A percentile compares a stretch with the other conserved stretches of the same genome.
These are phyloP conservation scores for Hapalemur alaotrensis DNA, from an alignment of 2,797 vertebrate genomes.

Conservation along the genomic window DNA sequence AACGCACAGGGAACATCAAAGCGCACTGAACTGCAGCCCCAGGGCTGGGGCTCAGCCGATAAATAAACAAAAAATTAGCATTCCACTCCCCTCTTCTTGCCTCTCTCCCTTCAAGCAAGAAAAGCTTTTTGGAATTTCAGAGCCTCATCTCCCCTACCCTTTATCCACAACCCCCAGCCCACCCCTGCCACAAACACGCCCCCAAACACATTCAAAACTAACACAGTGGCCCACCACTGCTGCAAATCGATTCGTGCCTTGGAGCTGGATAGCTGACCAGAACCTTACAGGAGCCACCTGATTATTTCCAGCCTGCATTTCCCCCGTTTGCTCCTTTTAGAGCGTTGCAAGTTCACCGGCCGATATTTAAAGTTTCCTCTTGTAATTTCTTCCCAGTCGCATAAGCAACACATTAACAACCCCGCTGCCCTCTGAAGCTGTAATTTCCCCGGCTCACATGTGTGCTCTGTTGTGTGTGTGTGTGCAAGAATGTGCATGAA, in stretches of 20 bases:
- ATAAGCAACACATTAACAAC: slow-evolving; percentile 35
- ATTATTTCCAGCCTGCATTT: neutral
- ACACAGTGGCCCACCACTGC: slow-evolving; percentile 2
- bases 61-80: slow-evolving; percentile 71
- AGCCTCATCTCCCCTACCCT: neutral
- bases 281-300: neutral
- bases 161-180: neutral
- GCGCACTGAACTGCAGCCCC: neutral
- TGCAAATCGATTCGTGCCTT: slow-evolving; percentile 18
- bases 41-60: neutral
- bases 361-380: slow-evolving; percentile 74
- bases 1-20: neutral
- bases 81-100: neutral
- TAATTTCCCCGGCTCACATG: neutral
- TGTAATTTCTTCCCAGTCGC: slow-evolving; percentile 56
- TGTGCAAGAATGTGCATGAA: slow-evolving; percentile 56
- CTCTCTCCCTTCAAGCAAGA: slow-evolving; percentile 69
- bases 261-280: slow-evolving; percentile 21
- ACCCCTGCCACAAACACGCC: slow-evolving; percentile 1
- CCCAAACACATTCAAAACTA: slow-evolving; percentile 55
- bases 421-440: slow-evolving; percentile 14
- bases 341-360: slow-evolving; percentile 69
- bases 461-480: slow-evolving; percentile 17
- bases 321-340: neutral
- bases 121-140: slow-evolving; percentile 46